Percentiles rank a stretch among this genome's conserved stretches.
Conservation (phyloP, 2,888 invertebrate genomes). For the Luperina testacea region DNA sequence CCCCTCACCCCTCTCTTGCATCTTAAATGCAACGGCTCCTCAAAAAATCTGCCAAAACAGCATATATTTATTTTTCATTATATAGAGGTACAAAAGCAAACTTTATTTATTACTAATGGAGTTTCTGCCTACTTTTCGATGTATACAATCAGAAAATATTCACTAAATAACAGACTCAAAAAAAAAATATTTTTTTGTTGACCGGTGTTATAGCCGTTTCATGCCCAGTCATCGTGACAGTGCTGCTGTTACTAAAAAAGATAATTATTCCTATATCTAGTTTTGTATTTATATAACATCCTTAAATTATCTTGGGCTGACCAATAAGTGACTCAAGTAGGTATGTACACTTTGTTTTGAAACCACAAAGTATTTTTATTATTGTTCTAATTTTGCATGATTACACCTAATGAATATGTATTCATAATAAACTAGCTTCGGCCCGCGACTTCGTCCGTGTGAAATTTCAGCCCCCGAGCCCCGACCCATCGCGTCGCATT, state of each 20-base stretch:
- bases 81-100: no score
- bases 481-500: background rate
- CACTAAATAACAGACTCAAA: no score
- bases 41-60: no score
- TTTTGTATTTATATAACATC: slow-evolving; percentile 50
- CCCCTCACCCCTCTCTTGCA: no score
- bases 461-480: no score
- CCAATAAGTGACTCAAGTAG: slow-evolving; percentile 61
- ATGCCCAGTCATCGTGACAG: slow-evolving; percentile 60
- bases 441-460: background rate
- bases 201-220: slow-evolving; percentile 53
- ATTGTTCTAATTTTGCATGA: slow-evolving; percentile 29
- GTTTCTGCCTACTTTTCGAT: no score
- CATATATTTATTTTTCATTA: no score
- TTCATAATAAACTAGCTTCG: background rate
- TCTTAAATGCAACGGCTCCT: no score
- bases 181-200: no score
- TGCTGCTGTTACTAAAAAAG: slow-evolving; percentile 53
- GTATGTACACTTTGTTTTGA: slow-evolving; percentile 28
- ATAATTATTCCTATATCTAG: slow-evolving; percentile 41
- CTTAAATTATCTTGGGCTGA: slow-evolving; percentile 53
- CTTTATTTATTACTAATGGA: no score
- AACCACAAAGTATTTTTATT: slow-evolving; percentile 45
- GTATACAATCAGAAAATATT: no score
- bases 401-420: background rate